These are phyloP conservation scores for Lithophane semibrunnea DNA, from an alignment of 2,888 invertebrate species.

Conservation along the genomic window DNA sequence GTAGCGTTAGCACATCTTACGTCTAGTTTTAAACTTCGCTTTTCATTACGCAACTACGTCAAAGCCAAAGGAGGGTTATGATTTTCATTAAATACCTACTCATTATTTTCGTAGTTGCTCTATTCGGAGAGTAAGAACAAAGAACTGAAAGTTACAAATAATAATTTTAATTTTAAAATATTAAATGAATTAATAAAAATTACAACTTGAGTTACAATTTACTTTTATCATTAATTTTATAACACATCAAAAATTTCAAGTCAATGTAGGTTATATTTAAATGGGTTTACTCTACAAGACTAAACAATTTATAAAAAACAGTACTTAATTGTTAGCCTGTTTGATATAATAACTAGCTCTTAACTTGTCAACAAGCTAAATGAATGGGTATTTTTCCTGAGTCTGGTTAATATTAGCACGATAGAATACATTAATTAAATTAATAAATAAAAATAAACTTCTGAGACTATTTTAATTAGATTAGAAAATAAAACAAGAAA, in stretches of 20 bases:
- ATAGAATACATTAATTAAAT: neutral
- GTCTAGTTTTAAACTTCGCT: neutral
- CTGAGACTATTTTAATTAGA: neutral
- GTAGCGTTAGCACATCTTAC: neutral
- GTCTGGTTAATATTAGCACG: neutral
- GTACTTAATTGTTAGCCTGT: slow-evolving; percentile 5
- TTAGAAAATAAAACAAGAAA: too few relatives aligned
- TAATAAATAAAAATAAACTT: neutral
- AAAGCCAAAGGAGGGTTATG: neutral
- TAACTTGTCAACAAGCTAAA: slow-evolving; percentile 13
- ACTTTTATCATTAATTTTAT: neutral
- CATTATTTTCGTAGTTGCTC: neutral
- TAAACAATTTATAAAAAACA: slow-evolving; percentile 1
- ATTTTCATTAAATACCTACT: neutral
- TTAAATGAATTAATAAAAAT: neutral
- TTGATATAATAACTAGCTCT: slow-evolving; percentile 14
- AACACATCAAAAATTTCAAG: neutral
- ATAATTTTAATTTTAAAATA: neutral
- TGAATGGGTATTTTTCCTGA: neutral
- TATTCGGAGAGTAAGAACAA: neutral
- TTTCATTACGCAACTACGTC: neutral
- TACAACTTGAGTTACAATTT: neutral
- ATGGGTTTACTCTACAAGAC: too few relatives aligned
- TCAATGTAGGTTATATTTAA: neutral
- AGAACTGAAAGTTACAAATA: neutral